Conservation (phyloP, 1,140 invertebrate species). For the Acromyrmex heyeri region DNA sequence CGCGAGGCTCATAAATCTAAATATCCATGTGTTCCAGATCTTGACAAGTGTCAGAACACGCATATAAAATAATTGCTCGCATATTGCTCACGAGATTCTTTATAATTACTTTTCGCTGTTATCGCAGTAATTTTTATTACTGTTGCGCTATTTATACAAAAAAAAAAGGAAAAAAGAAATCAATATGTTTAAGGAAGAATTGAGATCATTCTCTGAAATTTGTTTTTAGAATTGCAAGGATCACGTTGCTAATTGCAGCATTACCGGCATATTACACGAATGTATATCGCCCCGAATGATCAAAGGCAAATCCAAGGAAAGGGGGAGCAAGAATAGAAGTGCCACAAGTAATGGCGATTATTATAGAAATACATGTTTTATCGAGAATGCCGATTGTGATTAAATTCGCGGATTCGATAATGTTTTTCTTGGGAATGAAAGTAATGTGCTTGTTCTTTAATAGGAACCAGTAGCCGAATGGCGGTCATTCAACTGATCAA, state of each 20-base stretch:
- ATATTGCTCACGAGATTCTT: constrained; percentile 8
- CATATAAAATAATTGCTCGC: constrained; percentile 59
- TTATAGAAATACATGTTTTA: constrained; percentile 45
- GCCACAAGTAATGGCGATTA: constrained; percentile 79
- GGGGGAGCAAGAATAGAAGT: constrained; percentile 78
- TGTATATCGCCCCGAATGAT: constrained; percentile 82
- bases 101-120: constrained; percentile 10
- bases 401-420: not conserved
- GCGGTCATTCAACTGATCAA: constrained; percentile 85
- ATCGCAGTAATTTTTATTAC: not conserved
- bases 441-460: constrained; percentile 47
- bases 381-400: constrained; percentile 67
- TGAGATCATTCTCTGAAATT: not conserved
- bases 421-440: not conserved
- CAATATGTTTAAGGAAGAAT: not conserved
- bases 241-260: constrained; percentile 80
- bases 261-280: constrained; percentile 84
- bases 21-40: constrained; percentile 61
- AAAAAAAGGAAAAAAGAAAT: not conserved
- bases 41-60: constrained; percentile 49
- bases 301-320: constrained; percentile 81
- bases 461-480: constrained; percentile 82
- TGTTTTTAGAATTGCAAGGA: constrained; percentile 82
- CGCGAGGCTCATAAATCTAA: constrained; percentile 33
- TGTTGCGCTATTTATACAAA: not conserved